phyloP scores from a whole-genome alignment of 37 sponge, comb jelly and placozoan genomes.

The Lycopodina hypogea region DNA sequence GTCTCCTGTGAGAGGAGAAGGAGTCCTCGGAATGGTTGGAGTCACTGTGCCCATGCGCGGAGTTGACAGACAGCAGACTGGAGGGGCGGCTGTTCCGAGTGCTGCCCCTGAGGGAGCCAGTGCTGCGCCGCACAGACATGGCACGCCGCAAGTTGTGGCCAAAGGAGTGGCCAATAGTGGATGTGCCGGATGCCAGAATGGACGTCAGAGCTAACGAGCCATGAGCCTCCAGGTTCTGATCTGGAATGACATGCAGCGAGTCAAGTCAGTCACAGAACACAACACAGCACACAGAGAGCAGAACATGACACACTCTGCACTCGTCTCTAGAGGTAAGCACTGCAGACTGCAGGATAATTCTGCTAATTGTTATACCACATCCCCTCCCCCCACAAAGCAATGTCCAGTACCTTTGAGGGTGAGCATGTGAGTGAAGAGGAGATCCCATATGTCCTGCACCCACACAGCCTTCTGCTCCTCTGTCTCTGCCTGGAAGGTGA shows the following conservation, averaged over 20 bases:
- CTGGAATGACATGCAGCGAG: conserved; percentile 3
- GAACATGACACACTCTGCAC: neutral
- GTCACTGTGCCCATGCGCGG: neutral
- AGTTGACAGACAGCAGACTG: neutral
- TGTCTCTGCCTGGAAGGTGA: conserved; percentile 61
- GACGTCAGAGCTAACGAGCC: conserved; percentile 28
- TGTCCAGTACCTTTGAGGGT: conserved; percentile 54
- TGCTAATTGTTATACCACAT: no score
- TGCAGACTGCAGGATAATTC: no score
- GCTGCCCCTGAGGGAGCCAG: neutral
- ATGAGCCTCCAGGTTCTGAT: conserved; percentile 29
- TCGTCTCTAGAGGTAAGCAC: no score
- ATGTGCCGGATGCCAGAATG: conserved; percentile 4
- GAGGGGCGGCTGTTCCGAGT: neutral
- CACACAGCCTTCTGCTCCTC: conserved; percentile 59
- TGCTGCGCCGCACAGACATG: conserved; percentile 23
- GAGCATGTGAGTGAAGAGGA: conserved; percentile 71
- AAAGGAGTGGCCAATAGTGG: conserved; percentile 20
- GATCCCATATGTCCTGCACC: conserved; percentile 68
- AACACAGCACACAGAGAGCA: neutral
- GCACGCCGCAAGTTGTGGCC: conserved; percentile 36
- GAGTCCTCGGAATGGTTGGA: neutral
- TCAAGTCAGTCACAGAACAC: no score
- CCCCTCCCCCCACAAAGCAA: no score
- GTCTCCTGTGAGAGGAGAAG: neutral